A percentile compares a stretch with the other conserved stretches of the same genome.
phyloP scores from a whole-genome alignment of 2,797 vertebrate species.

The Falco peregrinus region DNA sequence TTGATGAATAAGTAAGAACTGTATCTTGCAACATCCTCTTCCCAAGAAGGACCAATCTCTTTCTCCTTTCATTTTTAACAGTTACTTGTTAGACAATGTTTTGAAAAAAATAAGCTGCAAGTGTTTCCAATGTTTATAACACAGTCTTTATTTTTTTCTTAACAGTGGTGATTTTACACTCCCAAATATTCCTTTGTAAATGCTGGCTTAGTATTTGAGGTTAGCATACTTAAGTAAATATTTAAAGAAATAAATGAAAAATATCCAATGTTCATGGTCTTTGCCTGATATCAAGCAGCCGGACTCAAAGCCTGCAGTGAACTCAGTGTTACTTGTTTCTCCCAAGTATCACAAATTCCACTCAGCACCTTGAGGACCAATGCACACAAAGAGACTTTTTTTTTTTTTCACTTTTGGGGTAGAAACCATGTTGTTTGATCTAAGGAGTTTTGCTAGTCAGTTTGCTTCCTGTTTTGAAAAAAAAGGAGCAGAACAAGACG shows the following conservation, averaged over 20 bases:
- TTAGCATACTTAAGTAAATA: not conserved
- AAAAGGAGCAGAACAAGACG: not conserved
- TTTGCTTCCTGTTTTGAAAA: not conserved
- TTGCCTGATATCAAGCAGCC: not conserved
- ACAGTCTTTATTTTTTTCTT: not conserved
- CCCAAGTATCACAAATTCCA: not conserved
- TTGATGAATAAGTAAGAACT: not conserved
- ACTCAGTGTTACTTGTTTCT: not conserved
- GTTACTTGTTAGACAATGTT: not conserved
- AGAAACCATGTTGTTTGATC: not conserved
- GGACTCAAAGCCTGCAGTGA: not conserved
- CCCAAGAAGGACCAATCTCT: not conserved
- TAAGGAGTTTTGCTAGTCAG: not conserved
- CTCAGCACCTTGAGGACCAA: not conserved
- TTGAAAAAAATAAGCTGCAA: constrained; percentile 2
- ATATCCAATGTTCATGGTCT: not conserved
- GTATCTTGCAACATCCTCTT: not conserved
- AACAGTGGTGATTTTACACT: constrained; percentile 23
- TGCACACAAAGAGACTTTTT: not conserved
- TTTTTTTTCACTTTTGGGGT: not conserved
- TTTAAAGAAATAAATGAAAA: constrained; percentile 51
- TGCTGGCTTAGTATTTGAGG: constrained; percentile 32
- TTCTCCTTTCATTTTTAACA: not conserved
- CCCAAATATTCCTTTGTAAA: constrained; percentile 44
- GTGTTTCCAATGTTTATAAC: not conserved